Evolutionary conservation across 2,888 invertebrate species (phyloP), one percentile per base, ranked within the genome.

Genomic region (Cloeon dipterum): DNA sequence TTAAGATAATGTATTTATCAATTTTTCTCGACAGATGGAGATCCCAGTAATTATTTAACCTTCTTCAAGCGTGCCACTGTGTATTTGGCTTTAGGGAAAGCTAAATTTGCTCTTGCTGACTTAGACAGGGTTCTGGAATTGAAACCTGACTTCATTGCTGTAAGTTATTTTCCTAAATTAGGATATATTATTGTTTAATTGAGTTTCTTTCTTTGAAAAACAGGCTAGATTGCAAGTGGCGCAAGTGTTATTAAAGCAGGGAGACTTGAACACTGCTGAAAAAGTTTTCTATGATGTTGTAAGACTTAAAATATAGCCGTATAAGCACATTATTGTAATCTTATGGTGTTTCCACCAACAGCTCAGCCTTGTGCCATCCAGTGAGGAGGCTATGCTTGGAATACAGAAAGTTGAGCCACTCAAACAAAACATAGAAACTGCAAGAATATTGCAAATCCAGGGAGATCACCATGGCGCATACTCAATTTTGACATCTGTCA

Each of bases 61-160:
- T 85, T 86, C 53, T 98, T 86, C 56, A 83, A 89, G 56, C 66
- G 96, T 47, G 96, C 91, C 32, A 93, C 94, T 1, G 89, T 93
- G 1, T 94, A 86, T 59, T 68, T 96, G 52, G 96, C 94, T 7
- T 63, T 96, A 46, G 93, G 93, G 34, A 93, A 91, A 62, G 81
- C 93, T 1, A 86, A 86, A 54, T 81, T 89, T 52, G 98, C 98
- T 1, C 62, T 96, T 23, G 74, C 79, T 48, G 98, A 99, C 61
- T 75, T 99, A 46, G 81, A 83, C 46, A 75, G 72, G 59, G 94
- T 93, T 20, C 60, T 99, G 43, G 79, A 89, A 52, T 56, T 98
- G 40, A 94, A 96, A 54, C 81, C 89, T 5, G 94, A 94, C 56
- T 98, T 99, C 56, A 74, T 73, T 39, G 74, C 89, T 3, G 94